Percentiles rank a stretch among this genome's conserved stretches.
These are phyloP conservation scores for Drosophila fuyamai DNA, from an alignment of 1,140 invertebrate species.

Conservation along the genomic window DNA sequence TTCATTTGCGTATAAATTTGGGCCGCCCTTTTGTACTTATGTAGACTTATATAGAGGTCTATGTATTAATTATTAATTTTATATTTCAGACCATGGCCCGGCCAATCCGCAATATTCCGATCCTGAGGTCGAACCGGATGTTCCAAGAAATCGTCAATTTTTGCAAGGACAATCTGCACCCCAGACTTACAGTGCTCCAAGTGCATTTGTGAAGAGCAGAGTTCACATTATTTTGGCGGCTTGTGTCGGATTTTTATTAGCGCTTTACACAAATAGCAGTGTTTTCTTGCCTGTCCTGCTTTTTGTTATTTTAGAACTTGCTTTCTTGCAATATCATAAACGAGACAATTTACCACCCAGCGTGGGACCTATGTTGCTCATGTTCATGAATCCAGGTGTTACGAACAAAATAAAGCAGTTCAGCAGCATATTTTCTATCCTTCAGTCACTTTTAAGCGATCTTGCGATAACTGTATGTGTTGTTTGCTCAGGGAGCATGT, in stretches of 20 bases:
- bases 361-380: conserved; percentile 16
- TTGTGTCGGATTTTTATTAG: conserved; percentile 11
- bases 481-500: conserved; percentile 19
- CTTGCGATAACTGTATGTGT: conserved; percentile 30
- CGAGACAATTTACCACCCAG: conserved; percentile 7
- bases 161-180: conserved; percentile 13
- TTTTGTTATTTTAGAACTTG: conserved; percentile 15
- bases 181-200: neutral
- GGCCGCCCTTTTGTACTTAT: no score
- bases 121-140: conserved; percentile 31
- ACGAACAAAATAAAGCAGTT: conserved; percentile 34
- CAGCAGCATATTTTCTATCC: conserved; percentile 28
- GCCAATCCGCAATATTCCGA: conserved; percentile 19
- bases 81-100: conserved; percentile 3
- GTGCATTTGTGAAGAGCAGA: conserved; percentile 10
- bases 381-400: conserved; percentile 19
- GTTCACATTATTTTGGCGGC: conserved; percentile 27
- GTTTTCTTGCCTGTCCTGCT: conserved; percentile 30
- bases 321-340: conserved; percentile 18
- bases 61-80: neutral
- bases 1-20: no score
- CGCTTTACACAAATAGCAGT: conserved; percentile 25
- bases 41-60: neutral
- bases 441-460: conserved; percentile 25
- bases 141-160: conserved; percentile 19